Evolutionary conservation across 1,140 invertebrate species (phyloP).

Genomic region (Lineus longissimus): DNA sequence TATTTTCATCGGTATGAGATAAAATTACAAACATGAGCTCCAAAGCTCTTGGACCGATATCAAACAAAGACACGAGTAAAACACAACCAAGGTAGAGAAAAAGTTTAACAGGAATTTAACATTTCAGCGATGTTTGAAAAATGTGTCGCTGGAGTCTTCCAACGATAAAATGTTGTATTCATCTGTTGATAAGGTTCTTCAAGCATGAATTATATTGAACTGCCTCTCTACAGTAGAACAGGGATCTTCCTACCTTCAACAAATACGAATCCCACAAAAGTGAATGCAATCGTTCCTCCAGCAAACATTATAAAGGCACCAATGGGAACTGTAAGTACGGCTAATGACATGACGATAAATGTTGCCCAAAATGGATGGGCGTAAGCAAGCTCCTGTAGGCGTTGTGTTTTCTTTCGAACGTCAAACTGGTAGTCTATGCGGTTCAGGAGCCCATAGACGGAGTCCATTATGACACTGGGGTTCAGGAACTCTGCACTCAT

Average conservation of each 20-base stretch:
- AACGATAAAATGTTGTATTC: too few species aligned
- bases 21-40: too few species aligned
- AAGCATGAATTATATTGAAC: too few species aligned
- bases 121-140: too few species aligned
- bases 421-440: background rate
- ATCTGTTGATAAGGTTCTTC: too few species aligned
- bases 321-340: background rate
- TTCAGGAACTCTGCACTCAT: background rate
- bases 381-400: background rate
- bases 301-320: background rate
- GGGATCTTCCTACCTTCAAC: slow-evolving; percentile 1
- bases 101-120: too few species aligned
- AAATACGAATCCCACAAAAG: slow-evolving; percentile 2
- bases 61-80: too few species aligned
- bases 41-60: too few species aligned
- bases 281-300: slow-evolving; percentile 1
- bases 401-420: background rate
- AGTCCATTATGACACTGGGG: background rate
- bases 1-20: too few species aligned
- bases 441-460: background rate
- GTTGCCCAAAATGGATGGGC: background rate
- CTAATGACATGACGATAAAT: background rate
- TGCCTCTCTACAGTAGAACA: too few species aligned
- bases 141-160: too few species aligned
- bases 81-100: too few species aligned